Evolutionary conservation across 2,113 vertebrate genomes (phyloP), one percentile per base, ranked within the genome.

Genomic region (Hiodon alosoides): DNA sequence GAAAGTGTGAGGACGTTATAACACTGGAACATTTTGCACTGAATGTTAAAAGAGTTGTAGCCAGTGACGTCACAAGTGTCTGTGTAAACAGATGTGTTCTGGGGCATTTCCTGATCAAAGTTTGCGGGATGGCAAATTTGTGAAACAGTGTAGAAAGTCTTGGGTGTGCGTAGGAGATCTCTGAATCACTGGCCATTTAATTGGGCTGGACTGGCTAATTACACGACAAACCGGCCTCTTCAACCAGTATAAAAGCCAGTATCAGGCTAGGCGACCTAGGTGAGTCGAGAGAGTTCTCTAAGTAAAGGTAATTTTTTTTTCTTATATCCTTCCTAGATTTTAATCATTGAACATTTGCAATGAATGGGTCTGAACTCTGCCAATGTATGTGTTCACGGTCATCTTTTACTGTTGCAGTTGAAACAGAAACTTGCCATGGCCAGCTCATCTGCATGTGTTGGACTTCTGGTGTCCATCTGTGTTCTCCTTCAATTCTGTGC

Each of bases 141-240:
- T 31, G 31, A 31, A 31, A 31, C 67, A 52, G 74, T 60, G 55
- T 51, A n/a, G n/a, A 59, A 61, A 2, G n/a, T 51, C 48, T 59
- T 68, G 74, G 52, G 67, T 76, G 60, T 73, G 79, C 73, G 72
- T 79, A n/a, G 62, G 77, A 77, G 67, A 70, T 73, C 51, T n/a
- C 62, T 78, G 69, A 47, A 71, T 79, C 74, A 73, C 69, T 67
- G 59, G 59, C 54, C 62, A 69, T 83, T 80, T 83, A 71, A 81
- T 77, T 79, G 76, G 77, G 62, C 74, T 67, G 72, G 13, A 13
- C 68, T 77, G 69, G 72, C 74, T 80, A 79, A 84, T 84, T 80
- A 77, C 55, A 76, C 68, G 65, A 74, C 66, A 11, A 80, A 72
- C 80, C 82, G 79, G 77, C 79, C 81, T 79, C 54, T 75, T 13